phyloP scores from a whole-genome alignment of 2,113 vertebrate species.

The Erinaceus europaeus region DNA sequence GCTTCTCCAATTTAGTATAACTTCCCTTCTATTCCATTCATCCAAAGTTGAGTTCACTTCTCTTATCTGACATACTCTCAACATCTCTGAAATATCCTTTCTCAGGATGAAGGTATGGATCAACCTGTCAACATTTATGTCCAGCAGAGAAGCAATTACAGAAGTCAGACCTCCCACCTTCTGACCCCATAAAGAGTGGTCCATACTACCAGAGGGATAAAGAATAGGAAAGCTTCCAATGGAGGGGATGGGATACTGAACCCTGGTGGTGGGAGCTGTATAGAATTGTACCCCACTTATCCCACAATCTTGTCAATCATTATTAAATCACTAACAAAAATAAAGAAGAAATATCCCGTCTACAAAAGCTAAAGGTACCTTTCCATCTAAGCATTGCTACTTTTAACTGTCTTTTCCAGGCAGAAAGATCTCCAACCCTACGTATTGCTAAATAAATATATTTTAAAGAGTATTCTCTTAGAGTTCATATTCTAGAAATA shows the following conservation, averaged over 20 bases:
- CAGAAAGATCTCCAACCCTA: not conserved
- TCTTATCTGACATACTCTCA: conserved; percentile 43
- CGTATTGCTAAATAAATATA: not conserved
- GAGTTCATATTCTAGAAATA: not conserved
- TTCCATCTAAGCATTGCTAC: not conserved
- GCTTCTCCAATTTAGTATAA: not conserved
- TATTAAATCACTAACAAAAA: too few relatives aligned
- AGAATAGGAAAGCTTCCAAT: too few relatives aligned
- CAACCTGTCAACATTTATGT: too few relatives aligned
- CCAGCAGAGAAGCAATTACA: too few relatives aligned
- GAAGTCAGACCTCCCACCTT: too few relatives aligned
- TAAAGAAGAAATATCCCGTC: too few relatives aligned
- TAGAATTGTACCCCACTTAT: too few relatives aligned
- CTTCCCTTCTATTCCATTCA: not conserved
- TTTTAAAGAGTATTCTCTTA: not conserved
- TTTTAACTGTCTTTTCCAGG: not conserved
- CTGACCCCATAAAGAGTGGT: too few relatives aligned
- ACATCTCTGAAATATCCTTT: conserved; percentile 39
- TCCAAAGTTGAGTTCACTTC: not conserved
- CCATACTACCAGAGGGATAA: too few relatives aligned
- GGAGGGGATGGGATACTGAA: too few relatives aligned
- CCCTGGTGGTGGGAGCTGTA: too few relatives aligned
- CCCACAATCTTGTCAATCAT: too few relatives aligned
- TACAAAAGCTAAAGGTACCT: conserved; percentile 2
- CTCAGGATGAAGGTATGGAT: not conserved